Evolutionary conservation across 2,888 invertebrate genomes (phyloP), one percentile per base, ranked within the genome.

Genomic region (Dryobotodes eremita): DNA sequence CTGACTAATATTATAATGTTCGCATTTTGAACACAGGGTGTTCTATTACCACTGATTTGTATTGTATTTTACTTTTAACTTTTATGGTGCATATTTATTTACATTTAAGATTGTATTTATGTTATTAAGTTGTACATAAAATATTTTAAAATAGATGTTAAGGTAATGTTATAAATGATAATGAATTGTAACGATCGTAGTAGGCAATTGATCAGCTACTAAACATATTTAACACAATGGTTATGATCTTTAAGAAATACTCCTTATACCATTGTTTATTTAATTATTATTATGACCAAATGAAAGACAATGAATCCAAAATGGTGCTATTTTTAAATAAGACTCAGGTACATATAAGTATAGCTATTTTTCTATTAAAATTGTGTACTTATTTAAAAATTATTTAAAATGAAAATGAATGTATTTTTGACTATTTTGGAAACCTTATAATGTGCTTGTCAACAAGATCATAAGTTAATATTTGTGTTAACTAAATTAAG

Each of bases 261-360:
- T 69, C n/a, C 20, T 23, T 57, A n/a, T n/a, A 23, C 23, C 13
- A 13, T 17, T 23, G 2, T 48, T 17, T 77, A 20, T 53, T 13
- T 23, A 15, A 17, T 55, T 64, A n/a, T 15, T 48, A 80, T 79
- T 65, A 66, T 17, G 78, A 82, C 87, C 87, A 90, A 92, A 92
- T 84, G 77, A 89, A 89, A 72, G 83, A 90, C 91, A 92, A 91
- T 88, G 86, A 91, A 94, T 94, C 93, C 92, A 93, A 92, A 93
- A 79, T 93, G 95, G 95, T 95, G 95, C 95, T 95, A 92, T 88
- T 88, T 77, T 80, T 55, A 70, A 65, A 50, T 70, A 71, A 78
- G n/a, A 48, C 17, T 46, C 53, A 31, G 11, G 5, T 31, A 26
- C 26, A 17, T 46, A n/a, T 23, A n/a, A n/a, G n/a, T n/a, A 48